Evolutionary conservation across 2,888 invertebrate genomes (phyloP).

Genomic region (Pseudococcus viburni): DNA sequence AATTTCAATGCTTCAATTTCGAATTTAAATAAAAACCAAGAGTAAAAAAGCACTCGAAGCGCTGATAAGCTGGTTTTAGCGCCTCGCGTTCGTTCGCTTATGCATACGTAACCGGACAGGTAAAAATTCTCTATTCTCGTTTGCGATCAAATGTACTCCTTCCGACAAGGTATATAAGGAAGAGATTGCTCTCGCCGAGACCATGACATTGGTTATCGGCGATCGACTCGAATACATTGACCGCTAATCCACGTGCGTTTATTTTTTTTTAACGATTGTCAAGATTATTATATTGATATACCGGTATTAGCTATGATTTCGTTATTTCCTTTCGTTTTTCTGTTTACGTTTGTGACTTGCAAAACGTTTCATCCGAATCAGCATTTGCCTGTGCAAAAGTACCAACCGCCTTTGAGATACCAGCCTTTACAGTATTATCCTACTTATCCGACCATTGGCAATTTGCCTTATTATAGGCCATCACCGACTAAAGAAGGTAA

Average conservation of each 20-base stretch:
- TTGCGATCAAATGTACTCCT: constrained; percentile 50
- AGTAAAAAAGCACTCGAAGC: constrained; percentile 29
- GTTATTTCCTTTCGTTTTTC: constrained; percentile 56
- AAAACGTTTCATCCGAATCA: constrained; percentile 63
- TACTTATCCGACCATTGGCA: constrained; percentile 25
- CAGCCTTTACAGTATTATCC: constrained; percentile 40
- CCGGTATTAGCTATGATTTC: constrained; percentile 53
- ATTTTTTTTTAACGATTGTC: constrained; percentile 41
- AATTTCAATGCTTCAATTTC: constrained; percentile 15
- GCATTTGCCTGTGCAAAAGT: constrained; percentile 62
- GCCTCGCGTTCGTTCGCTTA: background rate
- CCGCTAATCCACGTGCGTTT: constrained; percentile 63
- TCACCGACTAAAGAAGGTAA: constrained; percentile 45
- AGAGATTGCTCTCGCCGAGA: constrained; percentile 62
- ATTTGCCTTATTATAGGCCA: constrained; percentile 21
- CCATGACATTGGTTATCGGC: constrained; percentile 66
- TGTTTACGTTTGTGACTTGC: constrained; percentile 58
- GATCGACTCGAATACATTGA: constrained; percentile 64
- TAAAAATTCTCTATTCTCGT: constrained; percentile 56
- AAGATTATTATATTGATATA: constrained; percentile 41
- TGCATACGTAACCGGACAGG: constrained; percentile 36
- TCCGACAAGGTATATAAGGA: constrained; percentile 65
- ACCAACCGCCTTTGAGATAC: constrained; percentile 59
- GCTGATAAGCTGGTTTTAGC: constrained; percentile 41
- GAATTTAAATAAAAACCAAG: constrained; percentile 28